phyloP scores from a whole-genome alignment of 2,113 vertebrate genomes.

The Microcebus lehilahytsara region DNA sequence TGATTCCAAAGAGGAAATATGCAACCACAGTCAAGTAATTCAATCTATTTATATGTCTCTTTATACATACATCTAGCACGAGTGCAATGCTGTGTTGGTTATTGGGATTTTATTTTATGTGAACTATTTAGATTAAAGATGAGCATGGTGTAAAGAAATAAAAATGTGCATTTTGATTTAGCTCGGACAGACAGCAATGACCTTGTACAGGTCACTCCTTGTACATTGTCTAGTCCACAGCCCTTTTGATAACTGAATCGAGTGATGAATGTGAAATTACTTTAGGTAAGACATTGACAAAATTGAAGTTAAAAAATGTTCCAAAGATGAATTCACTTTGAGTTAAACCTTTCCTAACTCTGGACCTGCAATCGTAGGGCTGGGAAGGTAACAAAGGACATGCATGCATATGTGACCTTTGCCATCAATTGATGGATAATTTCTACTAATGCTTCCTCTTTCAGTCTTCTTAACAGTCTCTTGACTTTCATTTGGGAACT shows the following conservation, averaged over 20 bases:
- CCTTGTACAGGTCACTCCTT: neutral
- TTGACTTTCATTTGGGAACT: neutral
- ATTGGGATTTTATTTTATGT: neutral
- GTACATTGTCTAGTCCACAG: neutral
- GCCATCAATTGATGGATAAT: neutral
- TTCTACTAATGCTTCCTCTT: neutral
- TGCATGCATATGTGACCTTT: fast-evolving
- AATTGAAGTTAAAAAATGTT: neutral
- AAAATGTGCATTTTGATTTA: neutral
- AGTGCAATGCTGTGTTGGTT: fast-evolving
- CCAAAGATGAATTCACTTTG: neutral
- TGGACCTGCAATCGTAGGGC: neutral
- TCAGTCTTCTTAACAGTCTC: neutral
- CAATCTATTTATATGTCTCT: neutral
- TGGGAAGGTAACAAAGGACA: neutral
- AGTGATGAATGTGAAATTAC: neutral
- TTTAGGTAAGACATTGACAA: neutral
- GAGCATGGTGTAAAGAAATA: neutral
- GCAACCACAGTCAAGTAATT: neutral
- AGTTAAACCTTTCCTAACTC: neutral
- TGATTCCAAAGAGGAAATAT: neutral
- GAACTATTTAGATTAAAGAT: neutral
- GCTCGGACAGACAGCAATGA: neutral
- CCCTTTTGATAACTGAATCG: neutral
- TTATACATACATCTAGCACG: neutral